Evolutionary conservation across 2,888 invertebrate species (phyloP), one percentile per base, ranked within the genome.

Genomic region (Limnephilus lunatus): DNA sequence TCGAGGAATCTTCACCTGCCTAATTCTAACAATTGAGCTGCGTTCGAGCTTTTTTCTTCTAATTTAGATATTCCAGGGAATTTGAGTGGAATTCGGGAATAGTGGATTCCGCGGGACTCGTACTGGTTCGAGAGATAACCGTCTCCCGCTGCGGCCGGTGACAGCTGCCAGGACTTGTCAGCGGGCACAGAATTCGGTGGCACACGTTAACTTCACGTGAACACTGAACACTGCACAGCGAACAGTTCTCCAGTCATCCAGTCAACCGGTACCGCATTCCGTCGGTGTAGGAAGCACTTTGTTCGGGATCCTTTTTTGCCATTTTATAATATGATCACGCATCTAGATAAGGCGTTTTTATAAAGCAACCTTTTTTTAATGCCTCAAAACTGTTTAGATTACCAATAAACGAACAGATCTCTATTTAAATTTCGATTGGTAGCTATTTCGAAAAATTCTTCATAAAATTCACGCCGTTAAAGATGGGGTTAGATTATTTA

Each of bases 1-100:
- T 35, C 32, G 19, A 81, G 92, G 93, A 92, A 93, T 93, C 92
- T 92, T 92, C 93, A 93, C 93, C 93, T 93, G 93, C 91, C 81
- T 15, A 92, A 90, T 92, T 82, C 92, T 30, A 82, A 87, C 90
- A 90, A 92, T 92, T 83, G 92, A 81, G 82, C 25, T 86, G 85
- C 85, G 44, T 86, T 44, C 19, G 32, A 35, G 35, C 25, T 83
- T 91, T 91, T 92, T 93, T 91, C 92, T 91, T 91, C 93, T 92
- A 93, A 93, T 93, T 93, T 93, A 93, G 93, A 93, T 93, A 93
- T 93, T 92, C 89, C 85, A 35, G 48, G 90, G 92, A 92, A 93
- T 93, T 91, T 91, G 82, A 68, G 83, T 44, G 93, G 93, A 93
- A 93, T 93, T 91, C 90, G 81, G 89, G 90, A 93, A 91, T 91